These are phyloP conservation scores for Oscheius sp. DNA, from an alignment of 2,888 invertebrate species.

Conservation along the genomic window DNA sequence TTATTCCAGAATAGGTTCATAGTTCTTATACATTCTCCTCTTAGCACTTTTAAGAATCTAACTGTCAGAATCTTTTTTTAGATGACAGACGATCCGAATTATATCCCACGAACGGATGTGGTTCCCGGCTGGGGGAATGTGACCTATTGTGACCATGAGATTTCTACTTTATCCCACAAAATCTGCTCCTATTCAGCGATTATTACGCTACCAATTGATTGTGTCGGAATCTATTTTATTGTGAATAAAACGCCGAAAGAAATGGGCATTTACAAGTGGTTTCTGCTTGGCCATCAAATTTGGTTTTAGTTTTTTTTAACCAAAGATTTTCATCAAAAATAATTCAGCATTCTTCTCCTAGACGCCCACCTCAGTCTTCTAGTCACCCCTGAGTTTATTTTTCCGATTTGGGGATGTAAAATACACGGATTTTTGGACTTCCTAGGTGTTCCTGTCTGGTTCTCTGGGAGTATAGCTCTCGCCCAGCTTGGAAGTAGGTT, in stretches of 20 bases:
- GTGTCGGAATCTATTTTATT: not conserved
- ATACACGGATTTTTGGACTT: conserved; percentile 4
- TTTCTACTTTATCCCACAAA: not conserved
- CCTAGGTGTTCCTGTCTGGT: not conserved
- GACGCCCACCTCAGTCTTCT: not conserved
- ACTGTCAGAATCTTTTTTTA: not conserved
- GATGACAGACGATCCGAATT: not conserved
- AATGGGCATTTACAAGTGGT: not conserved
- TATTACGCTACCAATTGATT: not conserved
- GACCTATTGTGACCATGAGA: not conserved
- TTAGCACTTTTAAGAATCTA: not conserved
- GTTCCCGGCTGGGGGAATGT: conserved; percentile 1
- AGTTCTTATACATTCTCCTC: no score
- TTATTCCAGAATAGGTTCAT: no score
- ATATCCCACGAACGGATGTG: not conserved
- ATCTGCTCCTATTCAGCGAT: not conserved
- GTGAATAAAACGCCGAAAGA: not conserved
- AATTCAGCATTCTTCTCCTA: conserved; percentile 1
- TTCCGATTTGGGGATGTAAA: conserved; percentile 7
- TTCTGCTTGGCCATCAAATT: not conserved
- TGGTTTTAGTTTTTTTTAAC: not conserved
- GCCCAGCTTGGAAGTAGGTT: conserved; percentile 3
- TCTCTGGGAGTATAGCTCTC: not conserved
- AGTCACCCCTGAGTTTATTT: conserved; percentile 2
- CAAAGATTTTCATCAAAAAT: not conserved